Evolutionary conservation across 2,113 vertebrate species (phyloP).

Genomic region (Rhinopomastus cyanomelas): DNA sequence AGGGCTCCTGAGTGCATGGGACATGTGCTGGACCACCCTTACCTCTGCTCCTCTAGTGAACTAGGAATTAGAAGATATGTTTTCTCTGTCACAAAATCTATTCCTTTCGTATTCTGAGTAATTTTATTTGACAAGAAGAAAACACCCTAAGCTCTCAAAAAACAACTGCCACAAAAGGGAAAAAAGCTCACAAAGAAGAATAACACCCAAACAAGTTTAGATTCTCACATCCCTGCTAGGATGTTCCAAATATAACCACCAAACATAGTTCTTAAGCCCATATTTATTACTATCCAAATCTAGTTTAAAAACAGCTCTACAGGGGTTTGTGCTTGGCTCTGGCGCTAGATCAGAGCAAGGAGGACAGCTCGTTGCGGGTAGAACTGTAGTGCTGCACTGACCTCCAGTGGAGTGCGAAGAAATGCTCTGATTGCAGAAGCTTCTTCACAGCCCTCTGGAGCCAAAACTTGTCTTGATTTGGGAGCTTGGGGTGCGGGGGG

Average conservation of each 20-base stretch:
- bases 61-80: not conserved
- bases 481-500: not conserved
- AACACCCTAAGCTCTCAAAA: not conserved
- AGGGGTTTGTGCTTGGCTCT: conserved; percentile 13
- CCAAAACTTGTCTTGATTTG: not conserved
- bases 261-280: conserved; percentile 37
- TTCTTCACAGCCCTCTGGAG: not conserved
- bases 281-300: conserved; percentile 65
- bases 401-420: conserved; percentile 72
- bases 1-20: not conserved
- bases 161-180: not conserved
- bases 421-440: not conserved
- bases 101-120: not conserved
- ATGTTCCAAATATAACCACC: conserved; percentile 60
- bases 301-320: conserved; percentile 56
- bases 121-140: not conserved
- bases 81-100: not conserved
- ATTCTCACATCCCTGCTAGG: conserved; percentile 15
- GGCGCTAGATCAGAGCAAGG: not conserved
- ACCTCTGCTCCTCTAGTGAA: not conserved
- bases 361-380: not conserved
- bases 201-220: conserved; percentile 24
- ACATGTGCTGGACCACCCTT: rapidly evolving
- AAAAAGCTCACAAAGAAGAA: not conserved
- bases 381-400: conserved; percentile 67